A percentile compares a stretch with the other conserved stretches of the same genome.
Evolutionary conservation across 2,888 invertebrate species (phyloP).

Genomic region (Microplitis deprimator): DNA sequence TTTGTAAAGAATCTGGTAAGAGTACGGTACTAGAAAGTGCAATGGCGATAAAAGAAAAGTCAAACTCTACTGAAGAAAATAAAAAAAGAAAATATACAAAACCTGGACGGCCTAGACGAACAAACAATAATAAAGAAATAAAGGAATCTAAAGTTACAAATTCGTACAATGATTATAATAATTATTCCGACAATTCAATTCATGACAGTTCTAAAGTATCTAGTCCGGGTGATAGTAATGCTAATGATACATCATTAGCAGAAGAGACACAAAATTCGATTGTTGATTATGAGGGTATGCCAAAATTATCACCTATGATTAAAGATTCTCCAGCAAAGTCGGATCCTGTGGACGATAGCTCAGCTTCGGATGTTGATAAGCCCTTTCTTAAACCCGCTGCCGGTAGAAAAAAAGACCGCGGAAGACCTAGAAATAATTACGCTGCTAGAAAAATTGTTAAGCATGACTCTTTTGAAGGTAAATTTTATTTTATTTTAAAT

Average conservation of each 20-base stretch:
- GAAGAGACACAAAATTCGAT: conserved; percentile 57
- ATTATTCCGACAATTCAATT: conserved; percentile 55
- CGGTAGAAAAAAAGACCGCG: conserved; percentile 61
- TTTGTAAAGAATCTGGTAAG: conserved; percentile 75
- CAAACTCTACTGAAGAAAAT: conserved; percentile 73
- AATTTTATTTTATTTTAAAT: background rate
- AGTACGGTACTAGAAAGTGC: conserved; percentile 79
- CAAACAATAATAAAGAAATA: conserved; percentile 53
- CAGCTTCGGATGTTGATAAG: conserved; percentile 60
- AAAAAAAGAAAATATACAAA: conserved; percentile 63
- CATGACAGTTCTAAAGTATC: conserved; percentile 58
- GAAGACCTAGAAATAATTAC: conserved; percentile 56
- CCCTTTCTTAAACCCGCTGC: conserved; percentile 65
- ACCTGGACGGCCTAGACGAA: conserved; percentile 66
- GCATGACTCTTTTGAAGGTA: conserved; percentile 62
- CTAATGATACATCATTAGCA: conserved; percentile 37
- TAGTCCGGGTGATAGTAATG: conserved; percentile 51
- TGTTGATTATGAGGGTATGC: conserved; percentile 67
- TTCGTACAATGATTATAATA: conserved; percentile 52
- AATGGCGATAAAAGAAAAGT: conserved; percentile 82
- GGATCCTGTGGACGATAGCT: conserved; percentile 60
- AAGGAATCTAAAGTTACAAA: conserved; percentile 42
- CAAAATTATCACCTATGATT: conserved; percentile 66
- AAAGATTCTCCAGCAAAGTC: conserved; percentile 56
- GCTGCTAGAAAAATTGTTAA: conserved; percentile 63